Evolutionary conservation across 2,888 invertebrate species (phyloP), one percentile per base, ranked within the genome.

Genomic region (Epinotia ramella): DNA sequence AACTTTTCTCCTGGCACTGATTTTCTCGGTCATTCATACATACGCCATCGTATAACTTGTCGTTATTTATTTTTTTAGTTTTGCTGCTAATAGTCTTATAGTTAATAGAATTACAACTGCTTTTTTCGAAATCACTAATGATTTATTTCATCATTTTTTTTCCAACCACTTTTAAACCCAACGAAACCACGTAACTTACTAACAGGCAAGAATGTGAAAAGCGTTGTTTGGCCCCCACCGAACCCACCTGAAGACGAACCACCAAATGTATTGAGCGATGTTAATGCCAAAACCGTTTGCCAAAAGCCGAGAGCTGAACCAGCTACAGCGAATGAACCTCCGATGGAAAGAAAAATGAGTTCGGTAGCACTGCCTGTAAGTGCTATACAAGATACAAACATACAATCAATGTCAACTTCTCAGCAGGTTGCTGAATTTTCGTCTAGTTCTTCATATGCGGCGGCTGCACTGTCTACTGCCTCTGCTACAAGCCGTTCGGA

Each of bases 151-250:
- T 91, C 82, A 87, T 91, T 89, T 81, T 89, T 80, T 87, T 84
- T 84, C 86, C 86, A 81, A 82, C 86, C 86, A 82, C 80, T 84
- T 81, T 79, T 84, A 83, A 86, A 69, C 69, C 85, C 83, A 80
- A 60, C 33, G 78, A 84, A 84, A 81, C 83, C 83, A 82, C 82
- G 81, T 86, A 84, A 82, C 82, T 77, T 80, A 82, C 87, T 91
- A 91, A 92, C 84, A 95, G 95, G 87, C 83, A 91, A 93, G 90
- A 93, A 88, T 87, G 88, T 93, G 77, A 95, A 94, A 91, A 94
- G 92, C 86, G 88, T 95, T 84, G 93, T 94, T 87, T 95, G 95
- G 95, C 95, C 95, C 88, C 93, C 93, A 81, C 91, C 90, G 79
- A 93, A 91, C 84, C 90, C 90, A 74, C 87, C 90, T 74, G 92